Conservation (phyloP, 2,113 vertebrate species). For the Hiodon tergisus region DNA sequence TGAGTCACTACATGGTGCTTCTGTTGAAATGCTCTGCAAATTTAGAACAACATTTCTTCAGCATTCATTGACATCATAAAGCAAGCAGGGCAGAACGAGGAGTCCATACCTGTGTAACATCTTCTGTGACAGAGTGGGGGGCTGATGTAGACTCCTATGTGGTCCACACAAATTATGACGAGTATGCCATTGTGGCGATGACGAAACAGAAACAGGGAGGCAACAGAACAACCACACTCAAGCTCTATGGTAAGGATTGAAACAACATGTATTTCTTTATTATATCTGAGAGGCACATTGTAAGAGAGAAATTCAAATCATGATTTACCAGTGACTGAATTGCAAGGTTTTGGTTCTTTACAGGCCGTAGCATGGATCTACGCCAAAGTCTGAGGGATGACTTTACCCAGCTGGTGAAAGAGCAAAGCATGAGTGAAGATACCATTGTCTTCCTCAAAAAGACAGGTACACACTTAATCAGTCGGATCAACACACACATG, state of each 20-base stretch:
- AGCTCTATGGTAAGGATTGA: slow-evolving; percentile 71
- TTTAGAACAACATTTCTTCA: too few species aligned
- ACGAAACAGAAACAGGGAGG: slow-evolving; percentile 58
- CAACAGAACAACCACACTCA: slow-evolving; percentile 52
- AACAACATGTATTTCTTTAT: background rate
- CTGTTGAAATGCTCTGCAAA: background rate
- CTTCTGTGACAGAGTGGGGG: slow-evolving; percentile 58
- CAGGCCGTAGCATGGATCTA: slow-evolving; percentile 70
- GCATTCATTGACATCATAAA: background rate
- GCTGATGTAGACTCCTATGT: slow-evolving; percentile 68
- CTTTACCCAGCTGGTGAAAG: slow-evolving; percentile 67
- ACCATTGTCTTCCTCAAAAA: slow-evolving; percentile 60
- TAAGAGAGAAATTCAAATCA: too few species aligned
- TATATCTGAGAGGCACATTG: too few species aligned
- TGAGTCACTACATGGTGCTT: slow-evolving; percentile 31
- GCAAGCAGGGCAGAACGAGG: background rate
- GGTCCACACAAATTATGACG: slow-evolving; percentile 79
- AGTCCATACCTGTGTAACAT: background rate
- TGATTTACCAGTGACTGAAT: background rate
- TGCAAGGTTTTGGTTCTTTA: background rate
- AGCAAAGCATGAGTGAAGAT: slow-evolving; percentile 64
- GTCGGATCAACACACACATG: background rate
- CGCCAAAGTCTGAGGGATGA: slow-evolving; percentile 62
- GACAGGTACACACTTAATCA: slow-evolving; percentile 61
- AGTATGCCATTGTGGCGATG: slow-evolving; percentile 75